Evolutionary conservation across 2,888 invertebrate species (phyloP), one percentile per base, ranked within the genome.

Genomic region (Nephrocerus scutellatus): DNA sequence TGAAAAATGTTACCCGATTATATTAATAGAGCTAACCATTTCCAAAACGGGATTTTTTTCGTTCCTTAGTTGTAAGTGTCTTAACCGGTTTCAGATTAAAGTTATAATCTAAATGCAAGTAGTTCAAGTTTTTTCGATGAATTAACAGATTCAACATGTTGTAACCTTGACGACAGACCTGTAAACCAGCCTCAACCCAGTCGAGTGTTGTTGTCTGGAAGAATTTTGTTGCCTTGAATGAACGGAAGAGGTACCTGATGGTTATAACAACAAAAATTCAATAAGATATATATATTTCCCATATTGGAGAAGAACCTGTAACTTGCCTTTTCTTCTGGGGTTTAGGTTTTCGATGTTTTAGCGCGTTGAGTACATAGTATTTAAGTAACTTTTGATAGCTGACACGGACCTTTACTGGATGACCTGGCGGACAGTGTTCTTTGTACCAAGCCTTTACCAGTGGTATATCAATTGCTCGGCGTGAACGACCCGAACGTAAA

Each of bases 41-140:
- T 68, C 92, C 92, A 61, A 92, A 92, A 48, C 92, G 79, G 4
- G 97, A 97, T 64, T 98, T 98, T 72, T 99, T 98, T 68, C 98
- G 81, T 67, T 99, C 98, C 64, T 99, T 98, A 0, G 98, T 99
- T 0, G 98, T 99, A 46, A 99, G 74, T 0, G 98, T 99, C 67
- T 99, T 98, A 1, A 99, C 98, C 0, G 98, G 98, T 65, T 99
- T 99, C 68, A 99, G 76, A 69, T 99, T 99, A 68, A 99, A 99
- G 70, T 99, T 99, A 70, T 98, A 99, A 72, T 99, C 98, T 70
- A 99, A 77, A 78, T 99, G 98, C 20, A 99, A 78, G 62, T 99
- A 99, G 70, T 99, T 99, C 43, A 99, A 76, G 70, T 99, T 99
- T 72, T 99, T 99, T 46, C 98, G 84, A 69, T 99, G 98, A 60